Conservation (phyloP, 2,797 vertebrate genomes). For the Petrocephalus sullivani region DNA sequence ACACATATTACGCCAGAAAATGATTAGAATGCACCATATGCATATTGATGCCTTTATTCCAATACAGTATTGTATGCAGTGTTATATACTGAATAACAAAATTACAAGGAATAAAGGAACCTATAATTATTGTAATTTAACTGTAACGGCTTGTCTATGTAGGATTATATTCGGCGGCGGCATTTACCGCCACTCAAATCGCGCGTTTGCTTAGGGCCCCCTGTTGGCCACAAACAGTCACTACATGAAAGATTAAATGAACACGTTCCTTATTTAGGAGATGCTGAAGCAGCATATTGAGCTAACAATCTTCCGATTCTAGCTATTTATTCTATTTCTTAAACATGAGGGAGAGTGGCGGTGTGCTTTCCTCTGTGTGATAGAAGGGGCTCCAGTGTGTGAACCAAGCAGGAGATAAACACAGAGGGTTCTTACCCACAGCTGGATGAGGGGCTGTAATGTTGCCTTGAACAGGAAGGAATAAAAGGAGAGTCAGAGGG, state of each 20-base stretch:
- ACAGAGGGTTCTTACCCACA: constrained; percentile 43
- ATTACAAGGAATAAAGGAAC: not conserved
- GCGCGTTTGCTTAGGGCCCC: not conserved
- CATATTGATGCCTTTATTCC: not conserved
- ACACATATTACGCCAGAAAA: not conserved
- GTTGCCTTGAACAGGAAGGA: constrained; percentile 28
- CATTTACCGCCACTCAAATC: not conserved
- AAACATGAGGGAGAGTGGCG: too few species aligned
- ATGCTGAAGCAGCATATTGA: not conserved
- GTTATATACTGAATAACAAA: not conserved
- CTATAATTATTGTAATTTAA: not conserved
- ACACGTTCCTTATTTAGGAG: not conserved
- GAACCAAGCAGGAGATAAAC: not conserved
- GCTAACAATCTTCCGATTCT: not conserved
- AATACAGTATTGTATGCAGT: not conserved
- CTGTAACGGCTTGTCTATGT: not conserved
- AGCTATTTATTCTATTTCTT: not conserved
- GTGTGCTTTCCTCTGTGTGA: not conserved
- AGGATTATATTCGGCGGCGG: not conserved
- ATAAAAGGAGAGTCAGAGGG: not conserved
- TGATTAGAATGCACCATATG: not conserved
- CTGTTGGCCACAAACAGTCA: not conserved
- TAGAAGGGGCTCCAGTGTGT: not conserved
- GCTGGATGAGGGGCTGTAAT: constrained; percentile 44
- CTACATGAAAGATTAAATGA: not conserved